phyloP scores from a whole-genome alignment of 2,888 invertebrate species.

The Nemotelus pantherinus region DNA sequence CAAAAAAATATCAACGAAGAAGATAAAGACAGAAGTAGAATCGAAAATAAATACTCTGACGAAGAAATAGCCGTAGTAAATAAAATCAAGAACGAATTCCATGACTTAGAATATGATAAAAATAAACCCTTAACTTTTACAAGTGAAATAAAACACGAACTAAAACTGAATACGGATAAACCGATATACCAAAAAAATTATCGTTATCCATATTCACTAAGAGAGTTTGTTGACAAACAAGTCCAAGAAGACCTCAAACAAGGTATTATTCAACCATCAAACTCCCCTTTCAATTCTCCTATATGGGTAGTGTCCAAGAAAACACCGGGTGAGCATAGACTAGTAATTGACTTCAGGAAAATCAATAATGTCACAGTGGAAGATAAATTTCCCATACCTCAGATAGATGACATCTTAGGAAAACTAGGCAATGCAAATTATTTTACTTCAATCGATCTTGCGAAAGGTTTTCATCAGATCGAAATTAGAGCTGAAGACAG shows the following conservation, averaged over 20 bases:
- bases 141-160: slow-evolving; percentile 12
- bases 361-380: slow-evolving; percentile 40
- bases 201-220: slow-evolving; percentile 19
- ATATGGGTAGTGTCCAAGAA: slow-evolving; percentile 25
- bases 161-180: slow-evolving; percentile 31
- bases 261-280: slow-evolving; percentile 20
- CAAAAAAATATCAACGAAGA: background rate
- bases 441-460: slow-evolving; percentile 29
- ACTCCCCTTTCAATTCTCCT: slow-evolving; percentile 26
- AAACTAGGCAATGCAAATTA: slow-evolving; percentile 46
- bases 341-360: slow-evolving; percentile 45
- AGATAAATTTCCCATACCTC: slow-evolving; percentile 23
- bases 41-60: background rate
- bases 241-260: slow-evolving; percentile 10
- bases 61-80: background rate
- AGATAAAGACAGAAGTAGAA: background rate
- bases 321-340: slow-evolving; percentile 12
- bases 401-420: slow-evolving; percentile 49
- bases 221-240: slow-evolving; percentile 17
- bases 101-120: slow-evolving; percentile 18
- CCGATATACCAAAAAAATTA: slow-evolving; percentile 23
- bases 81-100: slow-evolving; percentile 7
- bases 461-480: slow-evolving; percentile 39
- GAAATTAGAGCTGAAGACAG: slow-evolving; percentile 49
- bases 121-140: slow-evolving; percentile 2